Evolutionary conservation across 2,888 invertebrate genomes (phyloP).

Genomic region (Galeruca laticollis): DNA sequence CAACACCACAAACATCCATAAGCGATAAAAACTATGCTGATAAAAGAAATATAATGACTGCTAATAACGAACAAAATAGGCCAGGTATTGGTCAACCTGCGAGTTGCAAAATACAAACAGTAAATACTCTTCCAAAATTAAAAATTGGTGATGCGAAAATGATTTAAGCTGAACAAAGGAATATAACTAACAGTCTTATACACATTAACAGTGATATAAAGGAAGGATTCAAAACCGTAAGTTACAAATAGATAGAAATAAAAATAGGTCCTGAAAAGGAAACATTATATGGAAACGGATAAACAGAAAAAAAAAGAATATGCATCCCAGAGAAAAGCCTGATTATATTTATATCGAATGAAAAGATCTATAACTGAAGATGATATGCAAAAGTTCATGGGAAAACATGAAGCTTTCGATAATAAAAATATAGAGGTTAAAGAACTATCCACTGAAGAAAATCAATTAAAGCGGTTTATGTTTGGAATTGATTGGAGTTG

Average conservation of each 20-base stretch:
- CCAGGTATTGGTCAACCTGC: slow-evolving; percentile 21
- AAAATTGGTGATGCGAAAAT: no score
- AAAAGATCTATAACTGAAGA: slow-evolving; percentile 21
- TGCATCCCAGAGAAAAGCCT: slow-evolving; percentile 20
- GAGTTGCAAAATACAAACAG: slow-evolving; percentile 11
- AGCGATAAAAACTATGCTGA: no score
- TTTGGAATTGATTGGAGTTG: slow-evolving; percentile 14
- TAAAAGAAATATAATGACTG: no score
- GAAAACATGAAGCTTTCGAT: slow-evolving; percentile 8
- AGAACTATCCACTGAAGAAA: slow-evolving; percentile 18
- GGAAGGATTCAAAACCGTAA: no score
- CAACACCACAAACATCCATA: no score
- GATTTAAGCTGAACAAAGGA: slow-evolving; percentile 5
- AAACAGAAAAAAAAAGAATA: slow-evolving; percentile 21
- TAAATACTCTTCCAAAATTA: no score
- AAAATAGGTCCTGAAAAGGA: slow-evolving; percentile 8
- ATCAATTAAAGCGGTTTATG: slow-evolving; percentile 25
- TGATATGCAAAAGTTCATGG: slow-evolving; percentile 13
- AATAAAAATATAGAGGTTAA: slow-evolving; percentile 3
- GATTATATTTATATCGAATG: no score
- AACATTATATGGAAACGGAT: slow-evolving; percentile 17
- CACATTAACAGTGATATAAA: no score
- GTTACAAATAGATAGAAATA: slow-evolving; percentile 11
- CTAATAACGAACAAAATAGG: no score
- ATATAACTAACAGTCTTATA: no score